phyloP scores from a whole-genome alignment of 2,797 vertebrate genomes.

The Artibeus jamaicensis region DNA sequence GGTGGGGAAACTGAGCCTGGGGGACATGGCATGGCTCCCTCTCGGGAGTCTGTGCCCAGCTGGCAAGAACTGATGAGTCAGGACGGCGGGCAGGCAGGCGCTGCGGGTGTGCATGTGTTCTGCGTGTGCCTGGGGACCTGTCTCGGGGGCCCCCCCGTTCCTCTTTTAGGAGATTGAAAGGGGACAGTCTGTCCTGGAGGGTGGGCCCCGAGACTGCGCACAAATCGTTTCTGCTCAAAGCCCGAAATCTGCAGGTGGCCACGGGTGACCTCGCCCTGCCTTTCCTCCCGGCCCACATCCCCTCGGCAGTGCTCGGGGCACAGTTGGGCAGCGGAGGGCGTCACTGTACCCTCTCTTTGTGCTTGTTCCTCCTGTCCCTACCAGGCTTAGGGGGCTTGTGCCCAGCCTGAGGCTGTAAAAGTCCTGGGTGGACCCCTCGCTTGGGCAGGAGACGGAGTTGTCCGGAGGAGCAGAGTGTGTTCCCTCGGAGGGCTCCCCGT shows the following conservation, averaged over 20 bases:
- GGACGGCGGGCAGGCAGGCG: neutral
- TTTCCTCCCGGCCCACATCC: accelerated
- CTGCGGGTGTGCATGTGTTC: neutral
- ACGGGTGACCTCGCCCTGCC: neutral
- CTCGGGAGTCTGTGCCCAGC: neutral
- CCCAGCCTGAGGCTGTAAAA: neutral
- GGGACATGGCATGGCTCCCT: neutral
- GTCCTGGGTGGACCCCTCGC: neutral
- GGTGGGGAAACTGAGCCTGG: neutral
- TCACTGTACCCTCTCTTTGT: neutral
- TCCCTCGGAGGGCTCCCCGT: neutral
- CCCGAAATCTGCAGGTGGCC: neutral
- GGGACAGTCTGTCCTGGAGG: neutral
- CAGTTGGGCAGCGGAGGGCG: neutral
- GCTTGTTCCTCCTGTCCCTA: neutral
- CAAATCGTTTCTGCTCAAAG: neutral
- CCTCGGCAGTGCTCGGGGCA: neutral
- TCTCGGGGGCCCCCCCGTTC: neutral
- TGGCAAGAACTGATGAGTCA: neutral
- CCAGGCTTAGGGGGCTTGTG: neutral
- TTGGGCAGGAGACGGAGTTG: neutral
- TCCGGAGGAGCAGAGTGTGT: neutral
- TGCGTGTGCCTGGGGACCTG: neutral
- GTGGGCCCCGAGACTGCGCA: neutral
- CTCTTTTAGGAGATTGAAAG: neutral